Conservation (phyloP, 1,140 invertebrate genomes). For the Gryllus bimaculatus region DNA sequence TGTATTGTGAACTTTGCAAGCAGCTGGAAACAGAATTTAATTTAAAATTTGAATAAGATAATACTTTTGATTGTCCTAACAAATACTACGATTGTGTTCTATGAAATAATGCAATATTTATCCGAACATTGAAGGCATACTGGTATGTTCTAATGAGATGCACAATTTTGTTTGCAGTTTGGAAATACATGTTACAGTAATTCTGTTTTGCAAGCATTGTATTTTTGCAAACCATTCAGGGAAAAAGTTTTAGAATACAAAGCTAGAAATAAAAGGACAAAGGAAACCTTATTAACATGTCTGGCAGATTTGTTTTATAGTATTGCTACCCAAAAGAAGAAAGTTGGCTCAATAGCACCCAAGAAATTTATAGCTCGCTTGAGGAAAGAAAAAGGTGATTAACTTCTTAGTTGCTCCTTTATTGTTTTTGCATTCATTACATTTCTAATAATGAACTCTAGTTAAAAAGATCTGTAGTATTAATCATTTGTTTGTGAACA, state of each 20-base stretch:
- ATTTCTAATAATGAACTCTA: slow-evolving; percentile 1
- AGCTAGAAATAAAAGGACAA: slow-evolving; percentile 92
- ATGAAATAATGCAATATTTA: not conserved
- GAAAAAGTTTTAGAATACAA: slow-evolving; percentile 98
- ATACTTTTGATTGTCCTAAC: not conserved
- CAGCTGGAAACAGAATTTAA: not conserved
- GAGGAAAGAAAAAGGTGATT: slow-evolving; percentile 92
- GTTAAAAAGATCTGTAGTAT: slow-evolving; percentile 12
- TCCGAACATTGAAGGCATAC: no score
- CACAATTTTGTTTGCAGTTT: slow-evolving; percentile 62
- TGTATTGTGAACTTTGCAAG: not conserved
- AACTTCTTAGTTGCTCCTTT: not conserved
- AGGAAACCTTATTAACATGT: slow-evolving; percentile 95
- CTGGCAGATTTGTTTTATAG: slow-evolving; percentile 97
- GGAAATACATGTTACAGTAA: slow-evolving; percentile 99
- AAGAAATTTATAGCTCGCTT: slow-evolving; percentile 98
- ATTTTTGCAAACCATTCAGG: slow-evolving; percentile 97
- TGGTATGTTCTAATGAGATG: not conserved
- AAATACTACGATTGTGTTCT: not conserved
- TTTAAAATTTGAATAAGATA: not conserved
- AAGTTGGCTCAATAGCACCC: slow-evolving; percentile 97
- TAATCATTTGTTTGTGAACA: slow-evolving; percentile 14
- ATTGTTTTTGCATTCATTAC: not conserved
- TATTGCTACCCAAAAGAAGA: slow-evolving; percentile 98
- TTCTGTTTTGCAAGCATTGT: slow-evolving; percentile 97